Evolutionary conservation across 2,113 vertebrate genomes (phyloP).

Genomic region (Rhineura floridana): DNA sequence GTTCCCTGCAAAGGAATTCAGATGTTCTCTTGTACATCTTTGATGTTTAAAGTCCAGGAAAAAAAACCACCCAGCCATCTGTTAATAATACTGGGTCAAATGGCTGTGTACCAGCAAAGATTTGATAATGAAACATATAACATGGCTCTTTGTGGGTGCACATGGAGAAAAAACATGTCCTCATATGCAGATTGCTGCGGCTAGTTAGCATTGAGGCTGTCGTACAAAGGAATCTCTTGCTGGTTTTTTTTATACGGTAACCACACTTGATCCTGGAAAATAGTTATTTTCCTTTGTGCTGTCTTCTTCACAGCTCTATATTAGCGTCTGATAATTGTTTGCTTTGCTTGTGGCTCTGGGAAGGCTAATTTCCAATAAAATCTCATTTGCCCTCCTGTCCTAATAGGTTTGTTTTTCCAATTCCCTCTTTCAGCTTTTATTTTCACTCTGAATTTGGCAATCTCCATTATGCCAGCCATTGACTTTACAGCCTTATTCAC

Average conservation of each 20-base stretch:
- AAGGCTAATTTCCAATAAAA: slow-evolving; percentile 40
- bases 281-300: not conserved
- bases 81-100: slow-evolving; percentile 25
- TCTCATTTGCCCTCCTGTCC: slow-evolving; percentile 25
- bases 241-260: not conserved
- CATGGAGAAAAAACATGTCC: slow-evolving; percentile 40
- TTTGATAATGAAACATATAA: slow-evolving; percentile 44
- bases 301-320: slow-evolving; percentile 24
- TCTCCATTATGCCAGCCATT: slow-evolving; percentile 54
- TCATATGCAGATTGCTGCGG: not conserved
- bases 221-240: slow-evolving; percentile 2
- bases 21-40: slow-evolving; percentile 39
- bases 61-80: not conserved
- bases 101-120: slow-evolving; percentile 4
- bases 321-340: slow-evolving; percentile 47
- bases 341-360: slow-evolving; percentile 51
- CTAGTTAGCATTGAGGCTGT: slow-evolving; percentile 30
- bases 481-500: slow-evolving; percentile 56
- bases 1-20: slow-evolving; percentile 29
- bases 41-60: not conserved
- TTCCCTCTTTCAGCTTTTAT: slow-evolving; percentile 57
- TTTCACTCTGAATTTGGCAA: slow-evolving; percentile 49
- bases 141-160: slow-evolving; percentile 31
- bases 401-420: slow-evolving; percentile 53
- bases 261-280: not conserved